phyloP scores from a whole-genome alignment of 2,888 invertebrate genomes.

The Holacanthella duospinosa region DNA sequence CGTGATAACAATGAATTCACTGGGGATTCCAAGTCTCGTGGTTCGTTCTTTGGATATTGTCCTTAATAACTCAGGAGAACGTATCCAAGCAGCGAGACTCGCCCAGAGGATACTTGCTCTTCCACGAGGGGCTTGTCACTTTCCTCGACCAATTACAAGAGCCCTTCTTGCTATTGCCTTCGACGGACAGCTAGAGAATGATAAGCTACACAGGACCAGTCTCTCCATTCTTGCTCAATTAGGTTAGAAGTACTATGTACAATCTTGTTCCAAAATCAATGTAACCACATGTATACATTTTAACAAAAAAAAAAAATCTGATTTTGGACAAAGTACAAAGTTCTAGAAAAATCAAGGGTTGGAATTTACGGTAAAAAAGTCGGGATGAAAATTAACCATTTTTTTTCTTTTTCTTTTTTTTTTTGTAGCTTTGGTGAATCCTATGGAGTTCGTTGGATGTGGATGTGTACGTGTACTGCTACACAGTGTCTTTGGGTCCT shows the following conservation, averaged over 20 bases:
- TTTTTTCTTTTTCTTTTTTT: no score
- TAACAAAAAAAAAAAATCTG: no score
- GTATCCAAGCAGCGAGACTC: constrained; percentile 80
- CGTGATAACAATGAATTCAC: constrained; percentile 63
- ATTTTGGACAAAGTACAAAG: background rate
- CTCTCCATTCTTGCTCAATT: constrained; percentile 81
- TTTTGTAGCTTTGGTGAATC: constrained; percentile 63
- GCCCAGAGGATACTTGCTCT: constrained; percentile 52
- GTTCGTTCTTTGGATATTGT: constrained; percentile 80
- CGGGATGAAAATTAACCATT: no score
- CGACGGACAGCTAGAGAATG: constrained; percentile 66
- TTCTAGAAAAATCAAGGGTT: no score
- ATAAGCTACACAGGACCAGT: constrained; percentile 71
- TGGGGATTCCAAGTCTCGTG: constrained; percentile 74
- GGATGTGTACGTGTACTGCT: constrained; percentile 73
- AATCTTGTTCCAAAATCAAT: background rate
- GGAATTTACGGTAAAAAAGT: no score
- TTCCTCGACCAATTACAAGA: constrained; percentile 65
- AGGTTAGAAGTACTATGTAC: constrained; percentile 47
- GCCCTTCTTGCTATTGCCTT: constrained; percentile 73
- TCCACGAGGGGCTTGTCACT: constrained; percentile 39
- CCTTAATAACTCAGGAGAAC: constrained; percentile 66
- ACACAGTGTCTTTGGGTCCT: constrained; percentile 70
- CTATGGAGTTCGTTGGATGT: constrained; percentile 63
- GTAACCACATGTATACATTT: background rate